phyloP scores from a whole-genome alignment of 2,888 invertebrate species.

The Heliconius erato region DNA sequence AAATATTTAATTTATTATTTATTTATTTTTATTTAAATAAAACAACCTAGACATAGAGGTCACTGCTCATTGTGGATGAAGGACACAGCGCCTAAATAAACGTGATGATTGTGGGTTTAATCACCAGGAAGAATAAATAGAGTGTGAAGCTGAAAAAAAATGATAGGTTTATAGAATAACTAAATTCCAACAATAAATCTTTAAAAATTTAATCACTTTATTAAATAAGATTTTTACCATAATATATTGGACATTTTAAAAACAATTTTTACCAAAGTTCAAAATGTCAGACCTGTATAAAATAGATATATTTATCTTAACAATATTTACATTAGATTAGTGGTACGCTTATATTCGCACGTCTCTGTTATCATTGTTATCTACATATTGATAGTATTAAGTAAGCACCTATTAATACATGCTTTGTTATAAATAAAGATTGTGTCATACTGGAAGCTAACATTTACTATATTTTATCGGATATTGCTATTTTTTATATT shows the following conservation, averaged over 20 bases:
- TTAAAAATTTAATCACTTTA: not conserved
- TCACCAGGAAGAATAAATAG: no score
- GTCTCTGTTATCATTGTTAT: conserved; percentile 33
- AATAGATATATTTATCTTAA: conserved; percentile 10
- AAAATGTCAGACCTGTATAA: conserved; percentile 17
- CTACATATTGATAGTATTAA: conserved; percentile 12
- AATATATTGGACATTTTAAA: not conserved
- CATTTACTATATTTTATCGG: not conserved
- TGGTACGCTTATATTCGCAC: conserved; percentile 32
- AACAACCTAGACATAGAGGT: no score
- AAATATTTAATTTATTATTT: no score
- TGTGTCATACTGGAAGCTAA: not conserved
- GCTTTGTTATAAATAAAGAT: conserved; percentile 15
- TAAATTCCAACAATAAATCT: not conserved
- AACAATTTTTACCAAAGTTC: not conserved
- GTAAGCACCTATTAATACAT: conserved; percentile 4
- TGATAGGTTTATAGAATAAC: no score
- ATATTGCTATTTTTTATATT: not conserved
- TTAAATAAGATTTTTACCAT: no score
- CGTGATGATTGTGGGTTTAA: no score
- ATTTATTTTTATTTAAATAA: no score
- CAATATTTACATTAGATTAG: conserved; percentile 34
- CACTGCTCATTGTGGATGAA: no score
- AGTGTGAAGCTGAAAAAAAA: no score
- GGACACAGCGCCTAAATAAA: no score